Evolutionary conservation across 2,888 invertebrate species (phyloP), one percentile per base, ranked within the genome.

Genomic region (Schizaphis graminum): DNA sequence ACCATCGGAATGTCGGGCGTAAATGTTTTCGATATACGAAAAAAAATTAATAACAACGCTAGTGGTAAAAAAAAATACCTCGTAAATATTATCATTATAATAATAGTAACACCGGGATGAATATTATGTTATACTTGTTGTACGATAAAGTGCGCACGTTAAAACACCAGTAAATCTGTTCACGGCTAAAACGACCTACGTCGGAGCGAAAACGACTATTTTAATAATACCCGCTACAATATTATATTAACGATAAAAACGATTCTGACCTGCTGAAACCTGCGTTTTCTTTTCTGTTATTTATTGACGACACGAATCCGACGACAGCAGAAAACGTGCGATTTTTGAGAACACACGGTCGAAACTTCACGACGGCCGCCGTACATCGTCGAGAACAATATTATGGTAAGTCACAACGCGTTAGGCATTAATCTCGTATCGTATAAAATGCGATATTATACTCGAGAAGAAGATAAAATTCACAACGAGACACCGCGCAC

Each of bases 251-350:
- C 7, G 47, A 90, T 49, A 49, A 91, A 92, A 41, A 49, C 57
- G 91, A 47, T 87, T 61, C 86, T 87, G 35, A 92, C 92, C 91
- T 86, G 91, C 49, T 84, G 91, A 86, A 91, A 91, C n/a, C 57
- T 85, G 85, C 2, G 90, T 41, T 91, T 91, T 91, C 91, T 47
- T 84, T 85, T 21, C 57, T 11, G 84, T 56, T 91, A 91, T 91
- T 91, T 84, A 84, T 84, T 44, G 91, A 86, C 57, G 47, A n/a
- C 57, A 57, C 56, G 57, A 47, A 26, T 86, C 86, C 89, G 89
- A n/a, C 47, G 90, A 41, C 56, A 56, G 49, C 84, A 35, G 57
- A 92, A 92, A 92, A 92, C 91, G 91, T 92, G 92, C 86, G 87
- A 67, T 87, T 87, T 92, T 28, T 67, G 87, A 87, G 61, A 67